phyloP scores from a whole-genome alignment of 2,888 invertebrate species.

The Axea sp. region DNA sequence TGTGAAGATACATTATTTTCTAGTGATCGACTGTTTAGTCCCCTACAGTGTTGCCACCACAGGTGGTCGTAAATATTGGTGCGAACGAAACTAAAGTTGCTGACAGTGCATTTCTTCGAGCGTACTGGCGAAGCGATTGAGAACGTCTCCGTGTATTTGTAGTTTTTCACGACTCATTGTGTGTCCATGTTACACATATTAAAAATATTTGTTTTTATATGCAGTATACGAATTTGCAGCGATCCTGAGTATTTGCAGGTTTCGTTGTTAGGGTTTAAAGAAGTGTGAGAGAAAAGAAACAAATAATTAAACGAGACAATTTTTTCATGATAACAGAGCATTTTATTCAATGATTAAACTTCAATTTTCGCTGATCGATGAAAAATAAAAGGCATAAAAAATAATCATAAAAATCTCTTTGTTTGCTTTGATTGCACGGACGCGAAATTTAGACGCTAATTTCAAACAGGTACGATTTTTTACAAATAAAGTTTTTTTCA shows the following conservation, averaged over 20 bases:
- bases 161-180: conserved; percentile 60
- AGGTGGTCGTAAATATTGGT: conserved; percentile 64
- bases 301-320: conserved; percentile 45
- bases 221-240: conserved; percentile 43
- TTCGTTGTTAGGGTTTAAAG: conserved; percentile 4
- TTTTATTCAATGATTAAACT: conserved; percentile 68
- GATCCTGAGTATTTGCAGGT: conserved; percentile 23
- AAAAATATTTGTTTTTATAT: conserved; percentile 58
- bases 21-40: conserved; percentile 63
- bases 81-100: conserved; percentile 63
- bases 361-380: conserved; percentile 60
- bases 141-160: conserved; percentile 32
- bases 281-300: conserved; percentile 22
- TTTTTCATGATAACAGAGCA: conserved; percentile 69
- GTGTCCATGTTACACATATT: conserved; percentile 47
- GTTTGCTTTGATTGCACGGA: conserved; percentile 42
- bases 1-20: conserved; percentile 63
- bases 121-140: conserved; percentile 28
- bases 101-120: conserved; percentile 61
- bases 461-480: conserved; percentile 53
- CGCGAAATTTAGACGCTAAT: conserved; percentile 40
- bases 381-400: conserved; percentile 38
- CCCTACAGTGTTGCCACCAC: conserved; percentile 61
- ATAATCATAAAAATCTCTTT: conserved; percentile 17
- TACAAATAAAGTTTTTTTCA: conserved; percentile 15